Conservation (phyloP, 2,888 invertebrate genomes). For the Diarsia brunnea region DNA sequence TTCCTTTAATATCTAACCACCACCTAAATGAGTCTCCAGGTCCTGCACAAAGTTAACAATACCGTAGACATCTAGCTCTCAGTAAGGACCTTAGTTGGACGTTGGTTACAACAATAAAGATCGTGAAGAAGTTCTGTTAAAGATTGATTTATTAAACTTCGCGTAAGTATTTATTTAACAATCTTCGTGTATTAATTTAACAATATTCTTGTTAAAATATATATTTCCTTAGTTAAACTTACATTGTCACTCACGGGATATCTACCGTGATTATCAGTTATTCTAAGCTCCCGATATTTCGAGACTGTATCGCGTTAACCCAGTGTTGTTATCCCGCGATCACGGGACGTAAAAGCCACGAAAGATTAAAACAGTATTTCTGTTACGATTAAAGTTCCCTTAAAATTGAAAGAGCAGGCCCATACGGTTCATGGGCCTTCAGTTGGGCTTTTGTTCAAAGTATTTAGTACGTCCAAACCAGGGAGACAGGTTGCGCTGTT, state of each 20-base stretch:
- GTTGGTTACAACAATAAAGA: too few species aligned
- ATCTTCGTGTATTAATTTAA: not conserved
- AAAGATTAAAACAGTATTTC: too few species aligned
- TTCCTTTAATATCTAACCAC: not conserved
- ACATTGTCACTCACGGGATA: too few species aligned
- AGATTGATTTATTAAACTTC: not conserved
- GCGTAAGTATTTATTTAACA: not conserved
- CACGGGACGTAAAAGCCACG: too few species aligned
- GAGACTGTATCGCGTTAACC: too few species aligned
- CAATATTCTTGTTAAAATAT: not conserved
- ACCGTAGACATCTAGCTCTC: not conserved
- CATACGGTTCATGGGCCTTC: not conserved
- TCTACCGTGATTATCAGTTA: too few species aligned
- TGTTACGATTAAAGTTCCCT: not conserved
- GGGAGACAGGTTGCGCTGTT: conserved; percentile 66
- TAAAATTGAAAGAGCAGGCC: not conserved
- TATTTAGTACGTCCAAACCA: conserved; percentile 24
- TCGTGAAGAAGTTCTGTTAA: too few species aligned
- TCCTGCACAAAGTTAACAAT: not conserved
- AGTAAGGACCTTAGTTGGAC: too few species aligned
- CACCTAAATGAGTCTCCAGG: not conserved
- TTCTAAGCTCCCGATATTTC: too few species aligned
- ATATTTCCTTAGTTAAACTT: too few species aligned
- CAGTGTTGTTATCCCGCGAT: too few species aligned
- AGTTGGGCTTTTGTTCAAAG: conserved; percentile 27